Conservation (phyloP, 1,140 invertebrate species). For the Lucilia cuprina region DNA sequence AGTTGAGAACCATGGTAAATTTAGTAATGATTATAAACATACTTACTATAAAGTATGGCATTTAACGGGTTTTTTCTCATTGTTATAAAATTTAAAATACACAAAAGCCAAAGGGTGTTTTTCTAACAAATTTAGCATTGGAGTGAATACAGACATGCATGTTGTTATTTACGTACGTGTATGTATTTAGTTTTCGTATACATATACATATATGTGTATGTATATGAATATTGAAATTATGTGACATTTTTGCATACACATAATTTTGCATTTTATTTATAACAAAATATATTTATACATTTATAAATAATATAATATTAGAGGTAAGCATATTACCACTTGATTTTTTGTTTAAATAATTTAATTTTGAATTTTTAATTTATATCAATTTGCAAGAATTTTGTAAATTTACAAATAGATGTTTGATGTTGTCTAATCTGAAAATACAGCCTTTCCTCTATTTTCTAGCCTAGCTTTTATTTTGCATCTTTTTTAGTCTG, state of each 20-base stretch:
- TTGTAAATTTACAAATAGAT: no score
- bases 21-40: not conserved
- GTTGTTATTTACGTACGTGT: no score
- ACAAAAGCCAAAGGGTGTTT: constrained; percentile 10
- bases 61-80: not conserved
- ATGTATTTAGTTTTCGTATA: no score
- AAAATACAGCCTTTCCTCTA: no score
- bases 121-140: not conserved
- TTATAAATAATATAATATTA: not conserved
- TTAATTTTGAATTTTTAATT: no score
- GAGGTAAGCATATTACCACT: not conserved
- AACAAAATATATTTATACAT: not conserved
- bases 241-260: not conserved
- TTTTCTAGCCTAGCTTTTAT: no score
- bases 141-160: not conserved
- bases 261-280: not conserved
- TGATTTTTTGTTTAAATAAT: no score
- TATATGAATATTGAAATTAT: not conserved
- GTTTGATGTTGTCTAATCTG: no score
- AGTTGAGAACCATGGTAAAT: not conserved
- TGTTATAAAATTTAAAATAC: not conserved
- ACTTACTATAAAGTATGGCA: not conserved
- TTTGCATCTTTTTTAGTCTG: no score
- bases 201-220: no score
- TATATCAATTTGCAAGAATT: no score